Base-by-base conservation (phyloP, 2,113 vertebrate species). In the Petaurus breviceps region DNA sequence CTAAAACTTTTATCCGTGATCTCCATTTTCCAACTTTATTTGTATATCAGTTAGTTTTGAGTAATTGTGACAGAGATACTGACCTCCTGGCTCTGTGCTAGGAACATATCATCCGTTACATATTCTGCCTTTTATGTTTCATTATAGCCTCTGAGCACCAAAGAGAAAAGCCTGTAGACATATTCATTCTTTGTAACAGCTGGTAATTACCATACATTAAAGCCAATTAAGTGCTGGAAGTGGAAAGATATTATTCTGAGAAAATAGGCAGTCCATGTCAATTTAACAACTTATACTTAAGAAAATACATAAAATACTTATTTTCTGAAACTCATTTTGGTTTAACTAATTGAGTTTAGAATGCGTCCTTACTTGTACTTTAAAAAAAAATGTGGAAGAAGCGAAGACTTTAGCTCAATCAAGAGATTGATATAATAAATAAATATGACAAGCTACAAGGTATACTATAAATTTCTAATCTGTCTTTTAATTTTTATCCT, bases 171-270 rank as follows among this genome's bases (percentile, higher is more conserved):
- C 97, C 89, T 54, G 94, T 93, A 96, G 96, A 97, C 97, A 97
- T 96, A 94, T 0, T 97, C 95, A 91, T 95, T 97, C 97, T 96
- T 96, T 96, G 96, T 95, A 97, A 93, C 93, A 97, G 96, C 55
- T 96, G 94, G 95, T 94, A 98, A 97, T 98, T 97, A 97, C 96
- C 97, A 97, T 95, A 97, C 93, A 97, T 98, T 98, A 97, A 97
- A 97, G 90, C 37, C 97, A 97, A 98, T 97, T 97, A 97, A 95
- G 91, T 95, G 93, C 51, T 55, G 37, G 53, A 94, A 94, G 95
- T 77, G 94, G 37, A 97, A 68, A 97, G 97, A 96, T 97, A 91
- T 94, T 96, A 96, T 68, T 93, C 54, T 11, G 94, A 97, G 97
- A 95, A 94, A 97, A 98, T 97, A 97, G 92, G 96, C 95, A 93